Base-by-base conservation (phyloP, 2,113 vertebrate species). In the Scartelaos histophorus region DNA sequence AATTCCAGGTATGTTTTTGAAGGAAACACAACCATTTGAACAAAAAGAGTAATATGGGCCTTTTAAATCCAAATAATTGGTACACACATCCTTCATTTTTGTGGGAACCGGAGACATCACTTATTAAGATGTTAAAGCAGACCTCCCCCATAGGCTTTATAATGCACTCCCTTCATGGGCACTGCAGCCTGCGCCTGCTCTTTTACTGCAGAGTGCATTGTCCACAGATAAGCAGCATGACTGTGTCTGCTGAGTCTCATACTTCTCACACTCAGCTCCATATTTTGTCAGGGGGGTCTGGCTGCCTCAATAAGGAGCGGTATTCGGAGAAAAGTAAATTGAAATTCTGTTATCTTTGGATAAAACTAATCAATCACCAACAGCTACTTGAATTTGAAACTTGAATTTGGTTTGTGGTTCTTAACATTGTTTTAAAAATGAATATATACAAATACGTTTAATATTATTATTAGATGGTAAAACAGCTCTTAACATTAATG, bases 161-260 rank as follows among this genome's bases (percentile, higher is more conserved):
- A 72, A 73, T 68, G 65, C 7, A 25, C 60, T 82, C 71, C 73
- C 70, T 66, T 74, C 58, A 70, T 49, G 66, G 69, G 54, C 57
- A 22, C 70, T 54, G 53, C 21, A 67, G 65, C 47, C 35, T 29
- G 62, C 70, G 47, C 35, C 9, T 35, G 43, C 35, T 15, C 67
- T 67, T 35, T 11, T 80, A 65, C 81, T 38, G 19, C 73, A 74
- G 70, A 2, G n/a, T 57, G 56, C 57, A 65, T 54, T 67, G 80
- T 84, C 75, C 38, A 71, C 73, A 79, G 82, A 89, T 78, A 67
- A 83, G 80, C 77, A 54, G 72, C 66, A 57, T 79, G 83, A 83
- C 81, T 24, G 68, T 0, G 67, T 78, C 78, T 79, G 81, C 73
- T 72, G 74, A 82, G 78, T 84, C 79, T 87, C 87, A 79, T 19